A percentile compares a stretch with the other conserved stretches of the same genome.
phyloP scores from a whole-genome alignment of 2,113 vertebrate genomes.

The Polyodon spathula region DNA sequence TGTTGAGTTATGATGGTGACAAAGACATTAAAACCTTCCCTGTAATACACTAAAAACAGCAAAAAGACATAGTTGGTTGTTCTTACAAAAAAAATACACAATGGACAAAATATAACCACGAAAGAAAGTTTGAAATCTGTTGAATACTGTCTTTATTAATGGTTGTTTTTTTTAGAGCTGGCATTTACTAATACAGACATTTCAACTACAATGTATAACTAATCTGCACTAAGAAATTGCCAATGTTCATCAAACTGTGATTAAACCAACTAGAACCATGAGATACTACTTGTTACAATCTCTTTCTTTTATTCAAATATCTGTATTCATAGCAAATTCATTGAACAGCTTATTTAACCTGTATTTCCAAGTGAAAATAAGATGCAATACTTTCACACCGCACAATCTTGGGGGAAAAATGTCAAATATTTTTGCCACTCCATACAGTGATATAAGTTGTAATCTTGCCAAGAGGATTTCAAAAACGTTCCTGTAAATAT shows the following conservation, averaged over 20 bases:
- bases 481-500: constrained; percentile 47
- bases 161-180: constrained; percentile 25
- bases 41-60: too few relatives aligned
- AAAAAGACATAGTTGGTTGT: not conserved
- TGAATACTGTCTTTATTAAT: constrained; percentile 30
- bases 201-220: constrained; percentile 40
- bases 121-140: constrained; percentile 17
- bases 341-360: constrained; percentile 58
- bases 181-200: constrained; percentile 41
- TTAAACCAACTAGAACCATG: constrained; percentile 26
- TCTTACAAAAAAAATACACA: not conserved
- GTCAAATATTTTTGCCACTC: constrained; percentile 62
- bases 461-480: constrained; percentile 50
- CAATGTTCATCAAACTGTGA: constrained; percentile 41
- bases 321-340: constrained; percentile 59
- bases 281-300: constrained; percentile 31
- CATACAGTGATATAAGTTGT: constrained; percentile 52
- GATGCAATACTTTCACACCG: constrained; percentile 52
- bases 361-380: constrained; percentile 57
- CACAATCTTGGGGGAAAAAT: constrained; percentile 45
- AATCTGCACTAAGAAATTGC: constrained; percentile 48
- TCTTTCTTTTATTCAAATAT: constrained; percentile 56
- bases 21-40: too few relatives aligned
- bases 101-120: not conserved
- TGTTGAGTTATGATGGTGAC: too few relatives aligned